Conservation (phyloP, 2,797 vertebrate genomes). For the Prunella strophiata region DNA sequence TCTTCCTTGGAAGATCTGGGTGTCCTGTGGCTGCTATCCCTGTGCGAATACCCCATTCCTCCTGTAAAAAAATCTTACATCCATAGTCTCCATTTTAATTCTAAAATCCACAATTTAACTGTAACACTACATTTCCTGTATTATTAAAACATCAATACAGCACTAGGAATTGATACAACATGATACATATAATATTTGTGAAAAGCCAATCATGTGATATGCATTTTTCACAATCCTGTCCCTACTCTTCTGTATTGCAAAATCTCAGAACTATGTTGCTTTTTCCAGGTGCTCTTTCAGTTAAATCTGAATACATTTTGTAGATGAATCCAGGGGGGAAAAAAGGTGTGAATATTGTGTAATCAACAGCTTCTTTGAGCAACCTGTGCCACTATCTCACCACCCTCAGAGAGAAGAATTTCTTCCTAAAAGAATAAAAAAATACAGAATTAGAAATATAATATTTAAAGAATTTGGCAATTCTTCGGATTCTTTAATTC, state of each 20-base stretch:
- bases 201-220: too few species aligned
- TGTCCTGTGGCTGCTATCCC: too few species aligned
- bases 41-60: too few species aligned
- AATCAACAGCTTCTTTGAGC: background rate
- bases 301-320: background rate
- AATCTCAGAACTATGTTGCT: background rate
- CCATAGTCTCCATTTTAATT: too few species aligned
- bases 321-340: accelerated
- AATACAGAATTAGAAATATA: background rate
- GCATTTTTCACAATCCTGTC: background rate
- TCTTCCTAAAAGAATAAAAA: background rate
- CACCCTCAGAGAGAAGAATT: background rate
- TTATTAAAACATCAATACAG: too few species aligned
- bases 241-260: background rate
- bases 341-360: background rate
- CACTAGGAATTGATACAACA: too few species aligned
- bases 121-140: too few species aligned
- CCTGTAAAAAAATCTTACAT: too few species aligned
- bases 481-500: background rate
- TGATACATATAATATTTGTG: too few species aligned
- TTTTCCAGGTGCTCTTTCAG: background rate
- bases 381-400: background rate
- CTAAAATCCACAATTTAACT: too few species aligned
- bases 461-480: background rate
- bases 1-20: too few species aligned